These are phyloP conservation scores for Phycodurus eques DNA, from an alignment of 2,113 vertebrate species.

Conservation along the genomic window DNA sequence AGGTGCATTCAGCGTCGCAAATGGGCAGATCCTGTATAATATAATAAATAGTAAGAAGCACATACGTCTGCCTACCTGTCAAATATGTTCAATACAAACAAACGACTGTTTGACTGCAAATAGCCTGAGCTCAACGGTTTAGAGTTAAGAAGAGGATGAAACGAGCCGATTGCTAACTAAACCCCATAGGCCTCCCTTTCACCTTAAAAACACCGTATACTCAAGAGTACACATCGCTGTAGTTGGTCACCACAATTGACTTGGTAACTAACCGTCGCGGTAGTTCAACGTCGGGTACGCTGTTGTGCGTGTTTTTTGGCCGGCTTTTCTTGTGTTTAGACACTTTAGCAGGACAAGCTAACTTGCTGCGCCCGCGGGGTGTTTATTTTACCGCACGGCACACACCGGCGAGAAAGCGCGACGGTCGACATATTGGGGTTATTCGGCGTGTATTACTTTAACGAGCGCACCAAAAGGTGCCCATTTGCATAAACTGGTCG, in stretches of 20 bases:
- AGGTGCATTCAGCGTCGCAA: constrained; percentile 33
- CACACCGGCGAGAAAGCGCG: constrained; percentile 29
- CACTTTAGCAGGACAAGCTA: constrained; percentile 50
- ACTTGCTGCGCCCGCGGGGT: constrained; percentile 27
- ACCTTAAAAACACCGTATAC: not conserved
- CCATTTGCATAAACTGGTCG: too few species aligned
- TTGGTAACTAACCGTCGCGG: not conserved
- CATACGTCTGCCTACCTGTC: not conserved
- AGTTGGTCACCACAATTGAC: not conserved
- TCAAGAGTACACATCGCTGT: not conserved
- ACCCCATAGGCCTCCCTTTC: constrained; percentile 21
- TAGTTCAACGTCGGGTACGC: not conserved
- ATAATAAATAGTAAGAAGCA: not conserved
- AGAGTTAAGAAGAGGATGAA: constrained; percentile 42
- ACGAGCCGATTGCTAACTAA: constrained; percentile 47
- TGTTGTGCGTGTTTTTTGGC: not conserved
- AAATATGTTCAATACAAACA: not conserved
- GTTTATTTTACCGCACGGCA: constrained; percentile 37
- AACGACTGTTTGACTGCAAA: constrained; percentile 10
- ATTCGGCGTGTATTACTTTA: not conserved
- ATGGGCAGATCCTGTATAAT: not conserved
- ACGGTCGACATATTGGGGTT: not conserved
- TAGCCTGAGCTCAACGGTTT: constrained; percentile 31
- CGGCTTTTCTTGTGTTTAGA: constrained; percentile 10
- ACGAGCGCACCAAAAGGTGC: not conserved